phyloP scores from a whole-genome alignment of 2,113 vertebrate genomes.

The Tachysurus vachellii region DNA sequence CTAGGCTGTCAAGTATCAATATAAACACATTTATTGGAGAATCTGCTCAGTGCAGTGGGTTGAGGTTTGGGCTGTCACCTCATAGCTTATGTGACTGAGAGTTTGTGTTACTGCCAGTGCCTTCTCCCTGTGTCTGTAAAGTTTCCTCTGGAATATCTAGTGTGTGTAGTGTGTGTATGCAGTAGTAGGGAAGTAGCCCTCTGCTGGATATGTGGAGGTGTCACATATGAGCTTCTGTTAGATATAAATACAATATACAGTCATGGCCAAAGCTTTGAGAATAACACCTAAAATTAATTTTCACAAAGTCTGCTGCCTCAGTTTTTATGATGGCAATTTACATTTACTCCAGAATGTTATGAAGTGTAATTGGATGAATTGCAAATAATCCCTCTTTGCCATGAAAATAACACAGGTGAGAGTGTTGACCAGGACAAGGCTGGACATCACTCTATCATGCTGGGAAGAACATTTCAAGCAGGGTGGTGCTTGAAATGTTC shows the following conservation, averaged over 20 bases:
- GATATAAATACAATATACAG: background rate
- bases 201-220: background rate
- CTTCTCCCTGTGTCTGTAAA: background rate
- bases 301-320: too few species aligned
- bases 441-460: too few species aligned
- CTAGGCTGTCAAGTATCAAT: background rate
- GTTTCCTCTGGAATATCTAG: background rate
- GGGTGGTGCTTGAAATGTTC: too few species aligned
- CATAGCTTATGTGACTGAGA: background rate
- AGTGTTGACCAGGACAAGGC: too few species aligned
- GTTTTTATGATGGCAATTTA: too few species aligned
- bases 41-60: background rate
- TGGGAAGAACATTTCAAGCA: too few species aligned
- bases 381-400: too few species aligned
- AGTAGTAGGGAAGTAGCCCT: background rate
- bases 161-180: background rate
- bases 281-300: too few species aligned
- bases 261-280: too few species aligned
- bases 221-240: background rate
- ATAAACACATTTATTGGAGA: background rate
- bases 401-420: too few species aligned
- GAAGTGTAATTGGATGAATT: too few species aligned
- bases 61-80: background rate
- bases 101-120: background rate
- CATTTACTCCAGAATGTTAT: too few species aligned